Conservation (phyloP, 2,113 vertebrate species). For the Zosterops hypoxanthus region DNA sequence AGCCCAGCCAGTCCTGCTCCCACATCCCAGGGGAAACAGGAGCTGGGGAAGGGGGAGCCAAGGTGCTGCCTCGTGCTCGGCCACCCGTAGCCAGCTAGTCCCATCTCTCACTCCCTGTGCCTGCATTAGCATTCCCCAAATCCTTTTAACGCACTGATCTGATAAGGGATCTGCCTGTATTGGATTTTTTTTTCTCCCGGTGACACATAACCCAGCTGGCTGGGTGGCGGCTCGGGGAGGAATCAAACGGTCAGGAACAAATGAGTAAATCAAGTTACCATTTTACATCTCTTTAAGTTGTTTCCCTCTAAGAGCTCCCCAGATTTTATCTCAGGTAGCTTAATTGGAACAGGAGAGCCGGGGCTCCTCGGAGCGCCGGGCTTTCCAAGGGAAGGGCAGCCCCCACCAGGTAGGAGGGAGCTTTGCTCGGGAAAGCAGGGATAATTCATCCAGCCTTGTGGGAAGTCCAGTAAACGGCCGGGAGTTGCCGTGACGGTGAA, state of each 20-base stretch:
- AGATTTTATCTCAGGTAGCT: conserved; percentile 67
- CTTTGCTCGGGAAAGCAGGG: background rate
- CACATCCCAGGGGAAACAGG: background rate
- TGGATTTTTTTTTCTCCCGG: conserved; percentile 1
- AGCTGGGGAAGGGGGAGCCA: background rate
- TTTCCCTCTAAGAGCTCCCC: conserved; percentile 63
- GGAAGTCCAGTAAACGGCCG: background rate
- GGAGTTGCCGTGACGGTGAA: rapidly evolving
- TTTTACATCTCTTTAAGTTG: conserved; percentile 70
- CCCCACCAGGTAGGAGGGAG: conserved; percentile 40
- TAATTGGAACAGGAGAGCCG: conserved; percentile 31
- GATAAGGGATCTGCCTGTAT: conserved; percentile 49
- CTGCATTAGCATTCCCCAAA: conserved; percentile 65
- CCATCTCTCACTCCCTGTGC: background rate
- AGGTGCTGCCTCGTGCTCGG: background rate
- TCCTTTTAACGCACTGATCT: conserved; percentile 59
- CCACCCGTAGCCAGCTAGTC: background rate
- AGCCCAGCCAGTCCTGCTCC: background rate
- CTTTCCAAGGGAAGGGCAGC: conserved; percentile 8
- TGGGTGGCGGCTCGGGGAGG: conserved; percentile 43
- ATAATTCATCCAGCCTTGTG: background rate
- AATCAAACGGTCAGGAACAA: conserved; percentile 60
- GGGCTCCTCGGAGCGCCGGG: background rate
- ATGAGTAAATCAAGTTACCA: conserved; percentile 69
- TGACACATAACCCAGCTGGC: conserved; percentile 67